Evolutionary conservation across 1,140 invertebrate species (phyloP), one percentile per base, ranked within the genome.

Genomic region (Drosophila pallidifrons): DNA sequence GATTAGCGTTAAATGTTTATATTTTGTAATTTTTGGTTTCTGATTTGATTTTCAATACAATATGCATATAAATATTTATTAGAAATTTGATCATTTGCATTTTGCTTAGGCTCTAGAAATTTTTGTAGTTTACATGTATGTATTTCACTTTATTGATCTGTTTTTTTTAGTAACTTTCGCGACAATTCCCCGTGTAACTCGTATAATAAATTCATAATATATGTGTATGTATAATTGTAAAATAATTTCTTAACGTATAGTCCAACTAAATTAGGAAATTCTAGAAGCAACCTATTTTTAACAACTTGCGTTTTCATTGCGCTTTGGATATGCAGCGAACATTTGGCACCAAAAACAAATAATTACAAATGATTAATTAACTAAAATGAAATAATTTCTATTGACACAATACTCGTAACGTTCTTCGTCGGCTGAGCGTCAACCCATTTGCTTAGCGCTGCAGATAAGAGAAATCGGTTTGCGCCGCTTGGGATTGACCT

Each of bases 281-380:
- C 46, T 54, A 51, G 47, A 75, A 74, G 65, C 82, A 86, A 86
- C 66, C 82, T 87, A 60, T 78, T 66, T 79, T 79, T 88, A 80
- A 83, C 83, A 87, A 87, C 80, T 66, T 72, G 74, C 49, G 75
- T 82, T 79, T 78, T 51, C 57, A 54, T 81, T 81, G 78, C 75
- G 81, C 82, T 87, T 85, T 81, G 75, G 70, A 72, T 67, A 75
- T 66, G 82, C 82, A 73, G 67, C 64, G 58, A 63, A 72, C 58
- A 80, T 87, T 87, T 87, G 83, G 83, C 83, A 87, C 83, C 77
- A 67, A 87, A 87, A 25, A 58, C 59, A 79, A 82, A 60, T 71
- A 77, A 79, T 80, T 61, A 45, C 30, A 67, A 41, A 25, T 64
- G 63, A 43, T 16, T 52, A 58, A 49, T 49, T 15, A 41, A 41